These are phyloP conservation scores for Euborellia annulipes DNA, from an alignment of 1,140 invertebrate genomes.

Conservation along the genomic window DNA sequence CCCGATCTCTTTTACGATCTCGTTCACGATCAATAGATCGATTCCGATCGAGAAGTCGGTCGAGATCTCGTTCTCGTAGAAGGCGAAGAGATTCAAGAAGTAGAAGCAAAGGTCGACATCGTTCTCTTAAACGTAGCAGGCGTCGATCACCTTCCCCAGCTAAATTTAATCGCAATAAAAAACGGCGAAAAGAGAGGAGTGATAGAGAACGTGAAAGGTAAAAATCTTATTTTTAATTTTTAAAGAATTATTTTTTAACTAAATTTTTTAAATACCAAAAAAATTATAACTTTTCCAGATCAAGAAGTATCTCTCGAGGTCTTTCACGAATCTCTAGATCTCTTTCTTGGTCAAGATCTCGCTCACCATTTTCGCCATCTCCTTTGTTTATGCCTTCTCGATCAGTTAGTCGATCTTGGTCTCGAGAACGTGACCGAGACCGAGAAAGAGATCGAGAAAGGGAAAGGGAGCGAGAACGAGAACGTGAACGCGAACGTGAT, in stretches of 20 bases:
- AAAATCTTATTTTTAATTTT: too few species aligned
- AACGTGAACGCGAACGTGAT: conserved; percentile 17
- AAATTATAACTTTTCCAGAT: background rate
- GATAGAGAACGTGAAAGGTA: conserved; percentile 18
- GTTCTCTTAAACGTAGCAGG: conserved; percentile 8
- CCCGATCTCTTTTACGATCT: conserved; percentile 19
- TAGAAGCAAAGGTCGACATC: conserved; percentile 17
- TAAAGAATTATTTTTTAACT: too few species aligned
- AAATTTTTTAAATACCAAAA: too few species aligned
- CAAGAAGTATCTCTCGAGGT: conserved; percentile 5
- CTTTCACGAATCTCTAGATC: conserved; percentile 12
- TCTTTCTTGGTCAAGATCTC: conserved; percentile 24
- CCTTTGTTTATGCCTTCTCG: conserved; percentile 7
- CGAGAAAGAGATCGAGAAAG: conserved; percentile 16
- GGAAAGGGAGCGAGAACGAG: conserved; percentile 13
- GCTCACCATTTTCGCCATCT: conserved; percentile 19
- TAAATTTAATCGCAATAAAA: background rate
- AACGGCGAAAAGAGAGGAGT: conserved; percentile 6
- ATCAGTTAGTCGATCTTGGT: conserved; percentile 7
- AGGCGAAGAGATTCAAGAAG: conserved; percentile 1
- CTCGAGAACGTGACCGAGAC: conserved; percentile 14
- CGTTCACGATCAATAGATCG: conserved; percentile 9
- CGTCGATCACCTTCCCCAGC: background rate
- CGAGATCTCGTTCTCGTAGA: conserved; percentile 4
- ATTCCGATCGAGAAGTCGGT: conserved; percentile 2